Base-by-base conservation (phyloP, 2,888 invertebrate genomes). In the Temnothorax ravouxi region DNA sequence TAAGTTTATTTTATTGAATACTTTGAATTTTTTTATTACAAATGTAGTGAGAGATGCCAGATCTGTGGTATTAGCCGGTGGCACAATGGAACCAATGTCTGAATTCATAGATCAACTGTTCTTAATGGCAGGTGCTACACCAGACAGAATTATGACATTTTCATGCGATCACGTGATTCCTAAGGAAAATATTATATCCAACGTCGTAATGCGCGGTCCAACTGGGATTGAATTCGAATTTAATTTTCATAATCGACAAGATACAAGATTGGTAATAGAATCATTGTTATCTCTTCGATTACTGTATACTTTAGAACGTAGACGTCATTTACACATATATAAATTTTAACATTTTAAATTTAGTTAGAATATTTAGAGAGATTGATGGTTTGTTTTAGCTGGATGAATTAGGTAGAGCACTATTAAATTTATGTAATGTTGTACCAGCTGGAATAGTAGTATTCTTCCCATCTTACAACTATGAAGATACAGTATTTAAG, bases 61-160 rank as follows among this genome's bases (percentile, higher is more conserved):
- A 89, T 95, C 97, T 77, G 97, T 99, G 0, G 96, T 99, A 88
- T 96, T 99, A 62, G 98, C 99, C 15, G 99, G 99, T 6, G 99
- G 99, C 62, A 99, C 99, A 47, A 99, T 99, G 99, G 98, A 98
- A 94, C 99, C 99, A 0, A 96, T 98, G 74, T 96, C 96, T 8
- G 99, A 99, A 94, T 97, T 99, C 92, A 96, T 96, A 87, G 96
- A 98, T 15, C 97, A 98, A 91, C 95, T 99, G 0, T 98, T 98
- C 89, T 95, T 96, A 47, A 96, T 96, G 67, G 96, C 97, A 18
- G 97, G 97, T n/a, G 96, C 96, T 9, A 88, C 93, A 61, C 92
- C 94, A 0, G 95, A 96, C 0, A 96, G 97, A 88, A 97, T 99
- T 18, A 95, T 96, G 13, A 96, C 97, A 86, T 98, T 98, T 92